Evolutionary conservation across 2,113 vertebrate species (phyloP).

Genomic region (Cyanoderma ruficeps): DNA sequence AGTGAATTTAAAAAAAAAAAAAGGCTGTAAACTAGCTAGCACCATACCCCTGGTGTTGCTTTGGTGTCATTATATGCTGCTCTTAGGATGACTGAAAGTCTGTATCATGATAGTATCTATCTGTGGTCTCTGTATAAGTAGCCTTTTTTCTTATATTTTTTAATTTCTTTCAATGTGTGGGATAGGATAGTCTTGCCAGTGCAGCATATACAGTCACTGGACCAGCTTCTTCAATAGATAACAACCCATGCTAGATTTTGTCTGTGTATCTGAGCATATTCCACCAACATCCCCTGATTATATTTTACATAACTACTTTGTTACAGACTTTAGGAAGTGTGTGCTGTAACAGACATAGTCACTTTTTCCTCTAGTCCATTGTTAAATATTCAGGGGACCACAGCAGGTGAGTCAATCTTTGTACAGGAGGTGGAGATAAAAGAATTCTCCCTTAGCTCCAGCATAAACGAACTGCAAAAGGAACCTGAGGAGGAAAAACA

Average conservation of each 20-base stretch:
- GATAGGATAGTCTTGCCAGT: neutral
- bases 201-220: neutral
- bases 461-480: neutral
- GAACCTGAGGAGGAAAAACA: neutral
- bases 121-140: neutral
- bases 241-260: neutral
- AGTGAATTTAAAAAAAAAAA: neutral
- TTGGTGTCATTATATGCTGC: neutral
- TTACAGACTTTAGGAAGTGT: neutral
- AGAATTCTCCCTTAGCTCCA: neutral
- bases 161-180: neutral
- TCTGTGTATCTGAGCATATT: neutral
- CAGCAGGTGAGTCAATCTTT: neutral
- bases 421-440: neutral
- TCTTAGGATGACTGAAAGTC: neutral
- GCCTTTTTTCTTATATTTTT: neutral
- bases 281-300: fast-evolving
- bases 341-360: neutral
- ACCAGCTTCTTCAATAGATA: neutral
- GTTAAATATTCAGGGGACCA: neutral
- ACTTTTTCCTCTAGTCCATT: neutral
- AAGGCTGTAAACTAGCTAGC: no score
- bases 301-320: neutral
- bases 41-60: neutral
- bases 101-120: neutral